These are phyloP conservation scores for Trichogramma dendrolimi DNA, from an alignment of 2,888 invertebrate species.

Conservation along the genomic window DNA sequence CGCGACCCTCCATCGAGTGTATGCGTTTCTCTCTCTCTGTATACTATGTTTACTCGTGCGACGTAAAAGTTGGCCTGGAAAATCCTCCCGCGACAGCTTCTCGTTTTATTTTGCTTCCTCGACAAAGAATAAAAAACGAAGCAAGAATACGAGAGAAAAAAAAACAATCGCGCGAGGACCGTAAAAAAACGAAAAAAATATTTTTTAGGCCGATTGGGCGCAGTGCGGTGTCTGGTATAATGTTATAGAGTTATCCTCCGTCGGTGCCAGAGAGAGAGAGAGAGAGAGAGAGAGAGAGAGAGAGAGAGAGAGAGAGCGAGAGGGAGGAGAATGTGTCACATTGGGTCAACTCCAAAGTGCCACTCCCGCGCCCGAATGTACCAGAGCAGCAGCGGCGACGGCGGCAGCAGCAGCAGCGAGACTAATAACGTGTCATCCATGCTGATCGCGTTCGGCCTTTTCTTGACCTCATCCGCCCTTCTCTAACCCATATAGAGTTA, in stretches of 20 bases:
- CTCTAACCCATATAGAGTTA: no score
- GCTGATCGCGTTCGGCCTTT: neutral
- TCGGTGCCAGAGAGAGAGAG: neutral
- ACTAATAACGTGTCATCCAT: neutral
- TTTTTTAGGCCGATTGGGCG: constrained; percentile 13
- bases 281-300: neutral
- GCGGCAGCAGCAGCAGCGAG: neutral
- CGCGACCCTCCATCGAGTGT: no score
- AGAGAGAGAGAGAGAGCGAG: neutral
- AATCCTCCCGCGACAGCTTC: no score
- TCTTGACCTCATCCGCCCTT: no score
- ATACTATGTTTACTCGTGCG: no score
- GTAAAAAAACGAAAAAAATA: constrained; percentile 12
- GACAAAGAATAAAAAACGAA: neutral
- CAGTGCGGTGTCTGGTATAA: constrained; percentile 16
- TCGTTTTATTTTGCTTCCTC: no score
- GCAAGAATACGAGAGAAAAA: neutral
- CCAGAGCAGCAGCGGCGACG: neutral
- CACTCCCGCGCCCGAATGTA: neutral
- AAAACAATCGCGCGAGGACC: neutral
- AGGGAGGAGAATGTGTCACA: neutral
- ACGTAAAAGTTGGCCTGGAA: no score
- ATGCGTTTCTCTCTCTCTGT: no score
- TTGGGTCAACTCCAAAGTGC: neutral
- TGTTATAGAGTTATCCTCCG: no score